phyloP scores from a whole-genome alignment of 1,140 invertebrate species.

The Pantala flavescens region DNA sequence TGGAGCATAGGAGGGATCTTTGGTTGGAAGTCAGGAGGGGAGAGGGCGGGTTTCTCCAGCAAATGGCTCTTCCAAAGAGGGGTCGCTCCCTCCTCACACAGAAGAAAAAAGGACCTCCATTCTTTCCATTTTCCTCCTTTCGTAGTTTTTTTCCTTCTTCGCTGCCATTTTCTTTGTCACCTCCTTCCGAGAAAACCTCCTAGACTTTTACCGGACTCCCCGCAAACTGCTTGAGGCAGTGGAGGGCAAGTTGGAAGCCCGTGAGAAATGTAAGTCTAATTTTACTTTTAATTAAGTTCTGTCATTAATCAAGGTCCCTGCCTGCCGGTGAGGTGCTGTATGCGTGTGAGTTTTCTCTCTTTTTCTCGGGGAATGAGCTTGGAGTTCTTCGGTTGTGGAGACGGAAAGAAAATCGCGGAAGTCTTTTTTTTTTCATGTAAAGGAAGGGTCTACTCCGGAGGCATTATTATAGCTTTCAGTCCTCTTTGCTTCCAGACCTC shows the following conservation, averaged over 20 bases:
- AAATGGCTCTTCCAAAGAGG: not conserved
- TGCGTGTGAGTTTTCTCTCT: not conserved
- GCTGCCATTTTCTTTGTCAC: not conserved
- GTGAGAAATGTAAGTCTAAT: conserved; percentile 22
- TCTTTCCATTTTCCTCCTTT: not conserved
- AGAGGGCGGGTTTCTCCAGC: not conserved
- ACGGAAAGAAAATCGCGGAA: no score
- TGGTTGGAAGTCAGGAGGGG: not conserved
- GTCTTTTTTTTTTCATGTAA: no score
- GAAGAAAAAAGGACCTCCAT: no score
- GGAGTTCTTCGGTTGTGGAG: no score
- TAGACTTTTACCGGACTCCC: not conserved
- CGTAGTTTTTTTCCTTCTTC: not conserved
- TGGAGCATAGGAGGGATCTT: not conserved
- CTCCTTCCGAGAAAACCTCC: not conserved
- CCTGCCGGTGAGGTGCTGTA: conserved; percentile 10
- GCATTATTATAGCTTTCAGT: no score
- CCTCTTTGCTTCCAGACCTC: no score
- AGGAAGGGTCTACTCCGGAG: no score
- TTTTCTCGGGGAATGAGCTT: not conserved
- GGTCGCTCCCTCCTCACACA: not conserved
- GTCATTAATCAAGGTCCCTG: conserved; percentile 25
- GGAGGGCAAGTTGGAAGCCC: not conserved
- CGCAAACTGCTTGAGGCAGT: not conserved
- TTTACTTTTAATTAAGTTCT: conserved; percentile 28